Base-by-base conservation (phyloP, 2,797 vertebrate species). In the Sebastes matsubarae region DNA sequence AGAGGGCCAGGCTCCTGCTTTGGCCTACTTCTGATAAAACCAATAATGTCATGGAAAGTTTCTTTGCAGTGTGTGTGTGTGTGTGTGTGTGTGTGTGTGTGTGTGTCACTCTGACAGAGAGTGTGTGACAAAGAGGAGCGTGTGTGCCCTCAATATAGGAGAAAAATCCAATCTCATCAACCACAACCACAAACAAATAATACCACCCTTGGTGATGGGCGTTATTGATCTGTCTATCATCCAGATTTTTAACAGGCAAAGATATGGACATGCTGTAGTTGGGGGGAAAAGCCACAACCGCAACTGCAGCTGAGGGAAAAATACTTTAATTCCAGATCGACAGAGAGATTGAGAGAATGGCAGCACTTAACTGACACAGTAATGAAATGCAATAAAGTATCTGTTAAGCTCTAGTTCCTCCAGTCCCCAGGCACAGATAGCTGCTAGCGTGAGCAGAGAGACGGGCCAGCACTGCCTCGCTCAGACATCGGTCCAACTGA, bases 11-110 rank as follows among this genome's bases (percentile, higher is more conserved):
- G 68, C 92, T 91, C 91, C 91, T 88, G 93, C 84, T 91, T 93
- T 96, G 96, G 93, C 96, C 97, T 96, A 97, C 90, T 96, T 97
- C 90, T 91, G 88, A 89, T 87, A 75, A 90, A 90, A 83, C 91
- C 82, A 84, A 92, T 90, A 93, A 91, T 92, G 91, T 92, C 91
- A 92, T 79, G 90, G 88, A 92, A 90, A 89, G 85, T 91, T 81
- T 82, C 80, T 77, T 77, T 75, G 81, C 60, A 30, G 64, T 57
- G 52, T 63, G 72, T 78, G 42, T 54, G 24, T 68, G 50, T 54
- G 50, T 54, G 50, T 52, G 50, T 50, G 46, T 50, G 46, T 50
- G 46, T n/a, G 18, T 52, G 50, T 52, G 50, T 54, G 52, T 54
- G 46, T 61, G 29, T 61, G 59, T 61, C 22, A 69, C 5, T 72